Percentiles rank a stretch among this genome's conserved stretches.
These are phyloP conservation scores for Apostichopus californicus DNA, from an alignment of 35 echinoderm and acorn worm species.

Conservation along the genomic window DNA sequence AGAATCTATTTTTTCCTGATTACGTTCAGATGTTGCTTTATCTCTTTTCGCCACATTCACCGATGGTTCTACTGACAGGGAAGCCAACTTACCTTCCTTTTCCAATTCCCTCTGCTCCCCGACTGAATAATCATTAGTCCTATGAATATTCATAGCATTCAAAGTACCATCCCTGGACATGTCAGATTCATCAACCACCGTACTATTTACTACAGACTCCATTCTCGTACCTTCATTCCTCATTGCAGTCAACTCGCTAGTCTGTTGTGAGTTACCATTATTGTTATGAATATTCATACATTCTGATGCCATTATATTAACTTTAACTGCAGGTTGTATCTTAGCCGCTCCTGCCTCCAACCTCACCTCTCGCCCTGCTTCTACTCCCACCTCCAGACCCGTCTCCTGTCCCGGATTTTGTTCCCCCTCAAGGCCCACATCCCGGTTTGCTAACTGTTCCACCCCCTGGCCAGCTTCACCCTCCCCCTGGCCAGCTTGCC, in stretches of 20 bases:
- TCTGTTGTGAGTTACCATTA: background rate
- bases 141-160: background rate
- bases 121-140: background rate
- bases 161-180: background rate
- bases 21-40: background rate
- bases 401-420: background rate
- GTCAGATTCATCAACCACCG: background rate
- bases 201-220: background rate
- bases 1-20: background rate
- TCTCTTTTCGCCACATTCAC: background rate
- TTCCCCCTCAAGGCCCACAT: background rate
- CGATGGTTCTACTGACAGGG: background rate
- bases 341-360: background rate
- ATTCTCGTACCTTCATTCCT: background rate
- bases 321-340: slow-evolving; percentile 8
- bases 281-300: slow-evolving; percentile 12
- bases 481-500: too few species aligned
- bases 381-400: too few species aligned
- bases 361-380: too few species aligned
- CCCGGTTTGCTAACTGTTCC: too few species aligned
- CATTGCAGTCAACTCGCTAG: background rate
- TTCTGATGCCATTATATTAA: background rate
- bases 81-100: background rate
- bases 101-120: background rate
- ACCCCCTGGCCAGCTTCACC: too few species aligned